Evolutionary conservation across 2,888 invertebrate species (phyloP).

Genomic region (Eueremaeus valkanovi): DNA sequence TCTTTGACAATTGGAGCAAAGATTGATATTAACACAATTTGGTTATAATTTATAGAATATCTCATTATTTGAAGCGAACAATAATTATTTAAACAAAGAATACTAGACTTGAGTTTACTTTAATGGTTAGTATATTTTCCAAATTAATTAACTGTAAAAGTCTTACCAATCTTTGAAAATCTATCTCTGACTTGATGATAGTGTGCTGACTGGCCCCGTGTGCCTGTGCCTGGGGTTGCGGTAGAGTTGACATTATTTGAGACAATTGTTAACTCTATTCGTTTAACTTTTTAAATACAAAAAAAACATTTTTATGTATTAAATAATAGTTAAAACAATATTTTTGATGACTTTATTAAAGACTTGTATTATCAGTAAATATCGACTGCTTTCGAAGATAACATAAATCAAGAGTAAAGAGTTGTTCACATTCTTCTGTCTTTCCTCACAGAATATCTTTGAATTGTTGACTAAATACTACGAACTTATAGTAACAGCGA

Average conservation of each 20-base stretch:
- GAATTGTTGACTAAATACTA: background rate
- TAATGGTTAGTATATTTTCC: too few relatives aligned
- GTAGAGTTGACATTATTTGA: background rate
- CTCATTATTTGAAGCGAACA: too few relatives aligned
- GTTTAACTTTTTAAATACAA: too few relatives aligned
- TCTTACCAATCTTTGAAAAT: constrained; percentile 44
- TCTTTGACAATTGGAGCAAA: too few relatives aligned
- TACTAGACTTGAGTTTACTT: too few relatives aligned
- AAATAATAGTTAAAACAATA: too few relatives aligned
- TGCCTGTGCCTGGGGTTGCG: background rate
- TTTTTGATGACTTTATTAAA: background rate
- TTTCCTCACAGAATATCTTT: background rate
- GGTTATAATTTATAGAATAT: too few relatives aligned
- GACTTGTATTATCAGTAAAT: background rate
- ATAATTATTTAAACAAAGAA: too few relatives aligned
- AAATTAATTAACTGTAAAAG: background rate
- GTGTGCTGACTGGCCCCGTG: constrained; percentile 34
- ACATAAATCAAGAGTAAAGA: background rate
- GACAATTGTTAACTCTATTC: too few relatives aligned
- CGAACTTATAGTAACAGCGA: background rate
- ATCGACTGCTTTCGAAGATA: background rate
- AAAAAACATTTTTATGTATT: background rate
- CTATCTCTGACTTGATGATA: constrained; percentile 42
- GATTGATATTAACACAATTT: too few relatives aligned
- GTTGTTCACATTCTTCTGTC: background rate